Evolutionary conservation across 1,140 invertebrate species (phyloP).

Genomic region (Hypsibius dujardini): DNA sequence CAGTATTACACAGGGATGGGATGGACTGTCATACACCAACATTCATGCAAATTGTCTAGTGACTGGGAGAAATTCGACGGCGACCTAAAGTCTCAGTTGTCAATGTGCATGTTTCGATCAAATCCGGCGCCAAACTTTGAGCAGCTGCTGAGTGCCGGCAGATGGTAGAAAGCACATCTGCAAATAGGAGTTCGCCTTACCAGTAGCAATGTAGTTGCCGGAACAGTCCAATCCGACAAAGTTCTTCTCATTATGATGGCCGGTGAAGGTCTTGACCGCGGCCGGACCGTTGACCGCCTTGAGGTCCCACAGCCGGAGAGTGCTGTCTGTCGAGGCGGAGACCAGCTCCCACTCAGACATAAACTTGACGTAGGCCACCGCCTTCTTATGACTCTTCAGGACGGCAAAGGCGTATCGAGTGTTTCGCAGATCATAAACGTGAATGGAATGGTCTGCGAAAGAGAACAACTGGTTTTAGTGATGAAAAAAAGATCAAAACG

Average conservation of each 20-base stretch:
- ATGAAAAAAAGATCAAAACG: background rate
- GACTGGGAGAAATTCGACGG: too few species aligned
- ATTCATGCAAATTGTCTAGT: too few species aligned
- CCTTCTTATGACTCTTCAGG: conserved; percentile 80
- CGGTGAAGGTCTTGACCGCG: conserved; percentile 69
- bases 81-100: too few species aligned
- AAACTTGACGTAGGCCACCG: conserved; percentile 90
- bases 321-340: conserved; percentile 83
- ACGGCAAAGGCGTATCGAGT: conserved; percentile 60
- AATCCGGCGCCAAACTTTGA: background rate
- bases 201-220: conserved; percentile 81
- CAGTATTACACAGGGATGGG: too few species aligned
- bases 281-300: conserved; percentile 43
- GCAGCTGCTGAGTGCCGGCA: too few species aligned
- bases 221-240: conserved; percentile 90
- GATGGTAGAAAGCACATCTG: too few species aligned
- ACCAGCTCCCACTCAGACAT: conserved; percentile 71
- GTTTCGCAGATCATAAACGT: conserved; percentile 83
- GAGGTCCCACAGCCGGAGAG: conserved; percentile 80
- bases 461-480: conserved; percentile 21
- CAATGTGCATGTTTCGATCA: background rate
- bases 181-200: conserved; percentile 31
- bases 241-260: conserved; percentile 88
- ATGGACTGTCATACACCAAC: too few species aligned
- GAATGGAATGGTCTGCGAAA: conserved; percentile 68